Base-by-base conservation (phyloP, 2,113 vertebrate genomes). In the Mirza zaza region DNA sequence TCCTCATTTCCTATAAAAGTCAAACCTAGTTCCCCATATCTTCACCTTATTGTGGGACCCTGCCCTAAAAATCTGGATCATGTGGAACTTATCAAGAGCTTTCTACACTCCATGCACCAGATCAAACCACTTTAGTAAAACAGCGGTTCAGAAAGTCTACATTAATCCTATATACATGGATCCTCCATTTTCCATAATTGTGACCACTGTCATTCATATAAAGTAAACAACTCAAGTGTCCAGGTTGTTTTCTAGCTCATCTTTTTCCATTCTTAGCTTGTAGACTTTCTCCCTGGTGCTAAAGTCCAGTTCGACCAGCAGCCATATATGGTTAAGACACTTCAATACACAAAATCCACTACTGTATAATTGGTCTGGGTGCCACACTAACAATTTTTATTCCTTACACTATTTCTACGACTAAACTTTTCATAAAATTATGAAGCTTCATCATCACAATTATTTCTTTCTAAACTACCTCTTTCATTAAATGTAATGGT, bases 401-500 rank as follows among this genome's bases (percentile, higher is more conserved):
- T 71, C 9, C 11, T 1, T 42, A 39, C 8, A 36, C 13, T 36
- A 82, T 91, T 76, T 81, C 21, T 42, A 67, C 8, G 71, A 20
- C 55, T 83, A 45, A 63, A 67, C 12, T 90, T 92, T 52, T 50
- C 14, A 81, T 39, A 71, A 73, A 63, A 1, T 14, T 34, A 67
- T 2, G 57, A 57, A 90, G 23, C 20, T 45, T 81, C 63, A 23
- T 25, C 36, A 85, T 36, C 11, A 39, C 7, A 29, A 68, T 82
- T 76, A 50, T 80, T 92, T 87, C 52, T 87, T 45, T 21, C 21
- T 57, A 67, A 6, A 55, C 2, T 42, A 70, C n/a, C 25, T 79
- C 34, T 8, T 48, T 8, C 15, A 29, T 70, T 82, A 87, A 87
- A 95, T 96, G 68, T 94, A 94, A 79, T 73, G 2, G 23, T 55